Evolutionary conservation across 2,797 vertebrate species (phyloP), one percentile per base, ranked within the genome.

Genomic region (Gymnothorax javanicus): DNA sequence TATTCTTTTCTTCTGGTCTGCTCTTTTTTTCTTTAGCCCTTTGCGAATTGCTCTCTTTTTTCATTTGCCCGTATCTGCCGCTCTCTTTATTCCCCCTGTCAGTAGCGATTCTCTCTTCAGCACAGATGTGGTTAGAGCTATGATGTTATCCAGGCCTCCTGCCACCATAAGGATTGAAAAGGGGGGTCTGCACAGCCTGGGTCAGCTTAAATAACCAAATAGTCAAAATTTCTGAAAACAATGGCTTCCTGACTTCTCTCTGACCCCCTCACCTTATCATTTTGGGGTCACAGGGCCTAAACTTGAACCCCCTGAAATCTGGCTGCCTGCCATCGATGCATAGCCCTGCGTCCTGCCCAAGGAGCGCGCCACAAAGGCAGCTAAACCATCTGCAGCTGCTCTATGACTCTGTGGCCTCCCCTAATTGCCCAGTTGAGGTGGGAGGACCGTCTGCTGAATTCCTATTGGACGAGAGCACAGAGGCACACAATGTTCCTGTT

Each of bases 181-280:
- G 83, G 89, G 86, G 87, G 88, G 84, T 86, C 56, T 57, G 59
- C 85, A 82, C 90, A 89, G 87, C 91, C 91, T 88, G 91, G 86
- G 89, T 91, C 81, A 84, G 93, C 93, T 96, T 94, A 94, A 96
- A 95, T 94, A 95, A 95, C 94, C 93, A 96, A 96, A 96, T 95
- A 92, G 96, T 93, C 95, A 86, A 92, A 93, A 95, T 96, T 94
- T 96, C 90, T 93, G 90, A 96, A 96, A 96, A 96, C 94, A 96
- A 96, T 93, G 93, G 92, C 93, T 96, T 96, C 95, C 95, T 95
- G 94, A 95, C 95, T 95, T 91, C 92, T 92, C 85, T 52, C 27
- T 89, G 90, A 95, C 95, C 95, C 77, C 93, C 89, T 96, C 93
- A 95, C 94, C 95, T 95, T 92, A 92, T 93, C 92, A 90, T 94